phyloP scores from a whole-genome alignment of 2,113 vertebrate genomes.

The Caracal caracal region DNA sequence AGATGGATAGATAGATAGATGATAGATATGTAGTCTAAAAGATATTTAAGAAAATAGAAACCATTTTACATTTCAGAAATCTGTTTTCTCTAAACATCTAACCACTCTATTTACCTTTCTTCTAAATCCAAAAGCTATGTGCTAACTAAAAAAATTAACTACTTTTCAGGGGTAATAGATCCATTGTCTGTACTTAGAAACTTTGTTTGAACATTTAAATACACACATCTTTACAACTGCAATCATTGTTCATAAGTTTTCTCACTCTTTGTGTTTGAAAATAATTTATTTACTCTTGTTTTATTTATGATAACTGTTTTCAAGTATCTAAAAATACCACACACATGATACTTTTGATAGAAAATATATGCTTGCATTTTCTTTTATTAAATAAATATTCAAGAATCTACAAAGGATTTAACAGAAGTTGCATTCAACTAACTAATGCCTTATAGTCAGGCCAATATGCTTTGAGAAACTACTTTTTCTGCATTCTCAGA shows the following conservation, averaged over 20 bases:
- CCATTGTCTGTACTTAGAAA: background rate
- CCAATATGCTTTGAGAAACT: background rate
- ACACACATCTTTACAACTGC: background rate
- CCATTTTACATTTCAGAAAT: background rate
- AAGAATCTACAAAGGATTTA: background rate
- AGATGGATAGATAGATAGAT: background rate
- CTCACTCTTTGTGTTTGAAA: background rate
- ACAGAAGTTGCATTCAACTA: background rate
- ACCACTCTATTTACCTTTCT: background rate
- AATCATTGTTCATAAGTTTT: background rate
- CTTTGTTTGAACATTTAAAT: background rate
- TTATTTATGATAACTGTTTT: background rate
- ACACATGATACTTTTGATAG: background rate
- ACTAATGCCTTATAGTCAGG: background rate
- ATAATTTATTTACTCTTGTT: background rate
- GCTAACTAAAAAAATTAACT: conserved; percentile 9
- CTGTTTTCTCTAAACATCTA: background rate
- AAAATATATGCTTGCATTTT: background rate
- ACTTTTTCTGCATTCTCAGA: background rate
- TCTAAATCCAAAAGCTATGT: background rate
- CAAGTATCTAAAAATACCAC: background rate
- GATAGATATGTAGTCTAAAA: background rate
- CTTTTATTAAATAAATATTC: background rate
- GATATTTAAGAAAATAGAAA: conserved; percentile 26
- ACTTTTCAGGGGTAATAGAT: background rate